phyloP scores from a whole-genome alignment of 2,888 invertebrate genomes.

The Ophion ventricosus region DNA sequence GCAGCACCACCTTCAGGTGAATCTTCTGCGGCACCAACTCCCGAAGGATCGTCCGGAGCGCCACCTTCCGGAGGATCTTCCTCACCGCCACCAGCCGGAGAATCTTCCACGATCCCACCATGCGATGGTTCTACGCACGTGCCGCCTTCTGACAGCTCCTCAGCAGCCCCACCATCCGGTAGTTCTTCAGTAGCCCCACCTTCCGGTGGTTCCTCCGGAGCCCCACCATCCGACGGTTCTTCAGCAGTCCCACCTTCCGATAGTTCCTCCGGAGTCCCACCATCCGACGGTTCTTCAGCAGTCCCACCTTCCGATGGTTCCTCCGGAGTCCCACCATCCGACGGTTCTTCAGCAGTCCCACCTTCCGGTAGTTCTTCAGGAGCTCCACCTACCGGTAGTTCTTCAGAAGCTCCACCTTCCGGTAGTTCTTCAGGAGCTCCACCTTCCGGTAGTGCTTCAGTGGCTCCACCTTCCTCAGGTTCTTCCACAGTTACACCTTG shows the following conservation, averaged over 20 bases:
- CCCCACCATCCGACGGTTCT: too few species aligned
- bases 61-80: too few species aligned
- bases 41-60: too few species aligned
- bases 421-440: slow-evolving; percentile 10
- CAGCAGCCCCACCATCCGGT: too few species aligned
- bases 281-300: slow-evolving; percentile 1
- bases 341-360: neutral
- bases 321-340: neutral
- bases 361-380: neutral
- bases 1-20: too few species aligned
- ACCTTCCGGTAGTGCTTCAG: slow-evolving; percentile 20
- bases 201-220: too few species aligned
- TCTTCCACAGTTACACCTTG: neutral
- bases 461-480: slow-evolving; percentile 27
- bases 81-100: neutral
- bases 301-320: neutral
- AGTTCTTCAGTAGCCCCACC: too few species aligned
- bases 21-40: too few species aligned
- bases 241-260: too few species aligned
- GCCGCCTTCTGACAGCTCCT: too few species aligned
- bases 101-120: neutral
- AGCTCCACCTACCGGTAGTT: neutral
- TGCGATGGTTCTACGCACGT: too few species aligned
- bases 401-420: slow-evolving; percentile 14
- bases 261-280: neutral